Base-by-base conservation (phyloP, 2,888 invertebrate genomes). In the Helobdella robusta region DNA sequence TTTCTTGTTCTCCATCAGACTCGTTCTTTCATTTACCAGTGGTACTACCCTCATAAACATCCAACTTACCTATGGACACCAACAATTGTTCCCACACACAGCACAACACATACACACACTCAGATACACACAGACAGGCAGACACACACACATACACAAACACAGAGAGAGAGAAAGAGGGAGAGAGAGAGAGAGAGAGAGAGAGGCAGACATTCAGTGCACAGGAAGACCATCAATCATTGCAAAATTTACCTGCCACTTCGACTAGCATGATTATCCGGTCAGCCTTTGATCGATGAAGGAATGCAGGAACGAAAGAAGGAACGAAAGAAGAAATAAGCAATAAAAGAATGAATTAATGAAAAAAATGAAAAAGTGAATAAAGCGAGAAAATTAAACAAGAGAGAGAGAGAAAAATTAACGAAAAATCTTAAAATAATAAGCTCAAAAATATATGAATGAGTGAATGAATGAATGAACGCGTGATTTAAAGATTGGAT, bases 181-280 rank as follows among this genome's bases (percentile, higher is more conserved):
- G 18, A 40, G 40, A 40, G 40, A 40, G 40, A 15, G 18, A 40
- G 40, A 40, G 40, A 15, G 18, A 15, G 40, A 40, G 40, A 15
- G 18, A 15, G 40, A 40, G 40, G 40, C 11, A 15, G 40, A 40
- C 11, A 15, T 15, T 8, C 11, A 40, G 40, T 8, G 18, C 56
- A 56, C 56, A 28, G 56, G 56, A 56, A 25, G 28, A 32, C 56
- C 56, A 56, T 56, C 56, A 25, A 56, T 56, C 56, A 56, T n/a
- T 56, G 56, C 11, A 56, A 56, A 56, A 56, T 56, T 56, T 56
- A 56, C 56, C 56, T 56, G 56, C 56, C 56, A 56, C 56, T 56
- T 56, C 28, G 20, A 56, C 32, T 56, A 32, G 56, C 56, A n/a
- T 32, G 56, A 56, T 56, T 56, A 56, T 56, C 56, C 56, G 28